phyloP scores from a whole-genome alignment of 2,797 vertebrate species.

The Vireo griseus region DNA sequence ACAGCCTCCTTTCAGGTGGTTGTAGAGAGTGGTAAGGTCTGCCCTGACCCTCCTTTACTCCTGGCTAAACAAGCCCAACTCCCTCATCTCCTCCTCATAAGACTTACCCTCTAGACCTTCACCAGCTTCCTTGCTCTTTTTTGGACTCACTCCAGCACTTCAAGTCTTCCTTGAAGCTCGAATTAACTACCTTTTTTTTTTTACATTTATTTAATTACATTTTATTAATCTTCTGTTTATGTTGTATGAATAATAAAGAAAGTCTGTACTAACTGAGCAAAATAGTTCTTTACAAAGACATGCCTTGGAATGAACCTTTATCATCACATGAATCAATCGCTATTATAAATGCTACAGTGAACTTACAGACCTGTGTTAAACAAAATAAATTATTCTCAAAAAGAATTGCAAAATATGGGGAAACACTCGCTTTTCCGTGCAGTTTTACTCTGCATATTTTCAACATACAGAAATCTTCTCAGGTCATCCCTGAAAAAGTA shows the following conservation, averaged over 20 bases:
- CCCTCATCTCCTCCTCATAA: not conserved
- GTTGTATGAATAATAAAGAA: not conserved
- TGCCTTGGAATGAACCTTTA: not conserved
- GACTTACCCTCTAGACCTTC: not conserved
- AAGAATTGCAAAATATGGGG: not conserved
- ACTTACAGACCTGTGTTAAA: not conserved
- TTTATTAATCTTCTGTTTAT: not conserved
- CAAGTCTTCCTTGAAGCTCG: not conserved
- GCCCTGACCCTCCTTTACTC: not conserved
- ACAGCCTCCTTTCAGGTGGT: not conserved
- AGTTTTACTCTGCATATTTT: not conserved
- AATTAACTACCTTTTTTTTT: not conserved
- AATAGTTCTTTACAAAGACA: not conserved
- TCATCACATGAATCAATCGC: not conserved
- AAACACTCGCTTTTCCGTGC: not conserved
- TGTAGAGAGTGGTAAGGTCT: not conserved
- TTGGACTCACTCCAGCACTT: not conserved
- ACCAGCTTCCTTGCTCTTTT: not conserved
- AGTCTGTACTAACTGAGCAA: not conserved
- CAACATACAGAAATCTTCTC: not conserved
- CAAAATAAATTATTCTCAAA: not conserved
- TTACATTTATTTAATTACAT: not conserved
- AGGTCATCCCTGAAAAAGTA: not conserved
- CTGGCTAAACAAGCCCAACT: not conserved
- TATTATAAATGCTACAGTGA: not conserved